Percentiles rank a stretch among this genome's conserved stretches.
Conservation (phyloP, 2,797 vertebrate genomes). For the Acanthiza pusilla region DNA sequence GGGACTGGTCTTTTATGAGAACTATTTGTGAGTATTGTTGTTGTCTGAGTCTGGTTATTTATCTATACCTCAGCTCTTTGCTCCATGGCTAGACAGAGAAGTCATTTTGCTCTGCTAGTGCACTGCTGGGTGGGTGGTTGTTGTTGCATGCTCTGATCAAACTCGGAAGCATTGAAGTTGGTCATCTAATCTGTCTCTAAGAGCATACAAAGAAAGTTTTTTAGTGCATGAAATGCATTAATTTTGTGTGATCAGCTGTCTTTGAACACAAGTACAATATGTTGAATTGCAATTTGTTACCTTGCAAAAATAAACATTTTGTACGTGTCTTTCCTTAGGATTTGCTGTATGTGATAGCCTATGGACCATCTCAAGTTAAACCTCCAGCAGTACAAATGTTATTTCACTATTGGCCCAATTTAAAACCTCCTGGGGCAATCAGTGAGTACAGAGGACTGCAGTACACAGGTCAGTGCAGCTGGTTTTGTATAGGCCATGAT, state of each 20-base stretch:
- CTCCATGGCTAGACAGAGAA: not conserved
- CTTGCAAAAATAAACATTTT: not conserved
- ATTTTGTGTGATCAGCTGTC: not conserved
- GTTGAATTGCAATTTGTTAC: not conserved
- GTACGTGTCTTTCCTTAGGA: conserved; percentile 75
- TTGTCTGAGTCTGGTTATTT: not conserved
- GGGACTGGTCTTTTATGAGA: not conserved
- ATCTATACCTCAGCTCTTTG: not conserved
- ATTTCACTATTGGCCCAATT: conserved; percentile 99
- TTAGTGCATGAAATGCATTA: not conserved
- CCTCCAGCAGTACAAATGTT: conserved; percentile 98
- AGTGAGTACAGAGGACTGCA: conserved; percentile 97
- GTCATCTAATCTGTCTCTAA: not conserved
- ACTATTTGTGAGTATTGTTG: not conserved
- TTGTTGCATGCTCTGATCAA: not conserved
- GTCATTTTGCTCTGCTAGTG: not conserved
- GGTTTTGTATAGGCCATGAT: not conserved
- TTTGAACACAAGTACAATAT: not conserved
- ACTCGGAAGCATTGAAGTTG: not conserved
- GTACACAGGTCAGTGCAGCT: conserved; percentile 88
- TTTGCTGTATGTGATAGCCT: conserved; percentile 96
- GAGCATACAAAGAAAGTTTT: not conserved
- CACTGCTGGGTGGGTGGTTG: not conserved
- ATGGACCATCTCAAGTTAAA: conserved; percentile 98
- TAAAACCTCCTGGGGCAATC: conserved; percentile 97